Base-by-base conservation (phyloP, 2,113 vertebrate species). In the Lipophrys pholis region DNA sequence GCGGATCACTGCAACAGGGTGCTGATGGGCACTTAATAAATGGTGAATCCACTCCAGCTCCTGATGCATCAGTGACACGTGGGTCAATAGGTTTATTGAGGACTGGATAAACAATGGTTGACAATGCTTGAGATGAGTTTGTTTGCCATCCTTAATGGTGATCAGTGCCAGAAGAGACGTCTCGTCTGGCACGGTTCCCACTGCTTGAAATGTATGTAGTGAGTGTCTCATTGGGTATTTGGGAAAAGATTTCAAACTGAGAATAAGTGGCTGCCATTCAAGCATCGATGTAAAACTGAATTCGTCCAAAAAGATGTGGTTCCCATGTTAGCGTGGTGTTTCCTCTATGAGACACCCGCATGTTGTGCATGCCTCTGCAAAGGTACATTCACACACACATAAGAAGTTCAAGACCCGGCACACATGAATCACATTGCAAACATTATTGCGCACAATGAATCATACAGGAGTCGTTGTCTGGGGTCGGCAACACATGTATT, bases 11-110 rank as follows among this genome's bases (percentile, higher is more conserved):
- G 50, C 65, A 78, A 45, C 36, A 39, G 63, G 35, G 41, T 6
- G n/a, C 72, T 72, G 83, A 84, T 69, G 61, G 48, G 41, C 55
- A 65, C 55, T 69, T 80, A 72, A 78, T 76, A 57, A 78, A 89
- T 53, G 45, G n/a, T 12, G 41, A 73, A 81, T 82, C 57, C 67
- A 69, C 43, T 76, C 14, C 16, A 46, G 53, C 59, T 52, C 11
- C 40, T 45, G 69, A 62, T 70, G 38, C 66, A 59, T 48, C 41
- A 50, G 41, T 73, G 73, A 68, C 49, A 69, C 0, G 1, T 17
- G 58, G 60, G 73, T 69, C 66, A 51, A 43, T 55, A 42, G 15
- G 39, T 10, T 59, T 59, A 30, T 30, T 75, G 7, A 56, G 48
- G 21, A 72, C 52, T 14, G 48, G 15, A 76, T 52, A 73, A 81